Evolutionary conservation across 2,888 invertebrate species (phyloP).

Genomic region (Tenthredo notha): DNA sequence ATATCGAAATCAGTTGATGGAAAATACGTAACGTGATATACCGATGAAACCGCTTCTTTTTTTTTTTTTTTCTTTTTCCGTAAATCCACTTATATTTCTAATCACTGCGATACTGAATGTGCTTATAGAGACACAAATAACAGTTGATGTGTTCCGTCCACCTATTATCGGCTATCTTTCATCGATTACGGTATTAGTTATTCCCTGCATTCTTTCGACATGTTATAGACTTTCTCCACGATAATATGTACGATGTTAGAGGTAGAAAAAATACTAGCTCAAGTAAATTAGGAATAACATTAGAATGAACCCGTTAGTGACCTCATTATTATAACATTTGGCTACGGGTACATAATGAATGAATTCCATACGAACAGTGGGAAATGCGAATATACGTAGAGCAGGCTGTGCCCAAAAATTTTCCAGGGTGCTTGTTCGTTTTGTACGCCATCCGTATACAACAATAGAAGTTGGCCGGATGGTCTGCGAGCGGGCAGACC

Average conservation of each 20-base stretch:
- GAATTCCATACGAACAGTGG: not conserved
- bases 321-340: conserved; percentile 28
- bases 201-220: not conserved
- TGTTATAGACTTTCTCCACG: not conserved
- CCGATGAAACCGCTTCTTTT: not conserved
- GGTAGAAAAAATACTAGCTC: not conserved
- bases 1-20: not conserved
- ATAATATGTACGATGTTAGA: not conserved
- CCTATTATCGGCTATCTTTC: not conserved
- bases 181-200: conserved; percentile 4
- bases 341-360: not conserved
- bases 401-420: not conserved
- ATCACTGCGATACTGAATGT: not conserved
- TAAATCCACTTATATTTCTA: not conserved
- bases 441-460: conserved; percentile 16
- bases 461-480: conserved; percentile 48
- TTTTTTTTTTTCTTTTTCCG: not conserved
- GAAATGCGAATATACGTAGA: not conserved
- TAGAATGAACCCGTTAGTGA: conserved; percentile 44
- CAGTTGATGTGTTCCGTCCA: not conserved
- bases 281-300: conserved; percentile 29
- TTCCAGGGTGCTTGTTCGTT: conserved; percentile 9
- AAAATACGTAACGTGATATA: not conserved
- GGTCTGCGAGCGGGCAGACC: conserved; percentile 22
- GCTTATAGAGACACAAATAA: not conserved